Evolutionary conservation across 2,797 vertebrate species (phyloP), one percentile per base, ranked within the genome.

Genomic region (Cichlasoma orientale): DNA sequence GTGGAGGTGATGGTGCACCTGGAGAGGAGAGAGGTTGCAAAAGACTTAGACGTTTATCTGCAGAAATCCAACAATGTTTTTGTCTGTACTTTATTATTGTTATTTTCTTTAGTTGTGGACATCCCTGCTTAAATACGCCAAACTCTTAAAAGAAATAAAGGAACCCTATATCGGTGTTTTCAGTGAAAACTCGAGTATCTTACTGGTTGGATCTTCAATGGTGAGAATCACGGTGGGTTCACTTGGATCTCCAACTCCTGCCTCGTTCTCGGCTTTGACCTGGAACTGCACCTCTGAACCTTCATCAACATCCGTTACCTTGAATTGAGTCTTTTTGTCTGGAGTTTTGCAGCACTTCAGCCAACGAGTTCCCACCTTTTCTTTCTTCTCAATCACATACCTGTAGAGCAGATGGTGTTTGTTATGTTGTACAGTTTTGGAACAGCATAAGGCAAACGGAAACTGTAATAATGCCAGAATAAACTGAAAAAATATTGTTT

Each of bases 311-410:
- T 99, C 98, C 1, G 97, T 99, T 82, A 99, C 97, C 92, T 95
- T 97, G 90, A 96, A 99, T 83, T 96, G 96, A 90, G 96, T 97
- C 21, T 99, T 96, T 71, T 94, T 96, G 88, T 97, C 98, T 56
- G 98, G 80, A 56, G 98, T 99, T 92, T 98, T 99, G 86, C 97
- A 98, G 92, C 97, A 97, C 91, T 99, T 99, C 78, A 99, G 93
- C 98, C 98, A 99, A 41, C 98, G 98, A 61, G 97, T 98, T 81
- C 97, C 98, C 72, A 99, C 73, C 82, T 99, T 99, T 84, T 99
- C 98, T 91, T 99, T 99, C 96, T 99, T 99, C 92, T 99, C 98
- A 92, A 99, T 98, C 70, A 99, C 96, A 2, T 99, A 99, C 92
- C 98, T 99, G 85, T 0, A 2, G 38, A 41, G 8, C 1, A 80